Base-by-base conservation (phyloP, 2,797 vertebrate genomes). In the Acanthornis magna region DNA sequence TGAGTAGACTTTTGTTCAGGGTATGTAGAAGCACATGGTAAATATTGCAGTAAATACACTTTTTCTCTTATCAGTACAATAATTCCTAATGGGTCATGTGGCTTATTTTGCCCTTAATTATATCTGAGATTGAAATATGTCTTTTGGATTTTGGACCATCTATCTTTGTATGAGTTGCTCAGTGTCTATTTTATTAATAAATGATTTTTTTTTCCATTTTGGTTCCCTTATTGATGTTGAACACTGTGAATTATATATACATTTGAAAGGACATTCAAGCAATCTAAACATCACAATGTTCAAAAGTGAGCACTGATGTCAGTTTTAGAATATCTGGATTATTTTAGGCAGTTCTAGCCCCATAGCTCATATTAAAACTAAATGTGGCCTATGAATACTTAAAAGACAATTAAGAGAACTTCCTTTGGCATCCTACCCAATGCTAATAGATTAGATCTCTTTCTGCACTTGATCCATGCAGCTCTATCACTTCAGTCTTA, bases 151-250 rank as follows among this genome's bases (percentile, higher is more conserved):
- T 90, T 91, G 42, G 50, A 76, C 42, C 57, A 30, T 29, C 50
- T 62, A 27, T 71, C 53, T 90, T 89, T 87, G 77, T 95, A 93
- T 90, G n/a, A 73, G 45, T 85, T 91, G 22, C 53, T 89, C 8
- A 8, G 43, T 91, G 71, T 86, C 43, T 90, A 11, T 89, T 90
- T 90, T 90, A 88, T 86, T 72, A 96, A 95, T 93, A 97, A 96
- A 96, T 79, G 23, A 48, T 90, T 93, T 94, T 93, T 94, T 87
- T 74, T 45, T 77, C 23, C 47, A 32, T 79, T 92, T 95, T 73
- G n/a, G 17, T 88, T 74, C 60, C 78, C 23, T 87, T 96, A 50
- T 51, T 95, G 45, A 61, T 90, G 22, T 82, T 81, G 77, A 58
- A 71, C 43, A 66, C 36, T 45, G 6, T 92, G 75, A 77, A 65